Evolutionary conservation across 2,888 invertebrate genomes (phyloP).

Genomic region (Boloria euphrosyne): DNA sequence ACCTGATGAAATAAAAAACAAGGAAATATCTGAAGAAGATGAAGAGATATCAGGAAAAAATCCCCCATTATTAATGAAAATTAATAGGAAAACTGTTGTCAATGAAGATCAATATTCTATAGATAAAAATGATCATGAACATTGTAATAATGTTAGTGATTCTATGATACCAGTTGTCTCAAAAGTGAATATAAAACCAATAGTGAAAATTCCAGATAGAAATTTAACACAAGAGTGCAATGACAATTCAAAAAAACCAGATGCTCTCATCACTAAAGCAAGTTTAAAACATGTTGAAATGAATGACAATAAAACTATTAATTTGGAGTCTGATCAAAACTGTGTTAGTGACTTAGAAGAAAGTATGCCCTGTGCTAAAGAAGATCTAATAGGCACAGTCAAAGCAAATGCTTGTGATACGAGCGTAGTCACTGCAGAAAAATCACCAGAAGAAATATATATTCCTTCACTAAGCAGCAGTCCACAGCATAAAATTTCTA

Average conservation of each 20-base stretch:
- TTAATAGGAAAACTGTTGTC: conserved; percentile 67
- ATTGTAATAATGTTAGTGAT: conserved; percentile 57
- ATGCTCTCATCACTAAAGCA: conserved; percentile 22
- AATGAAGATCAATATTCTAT: conserved; percentile 50
- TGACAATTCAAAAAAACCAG: conserved; percentile 21
- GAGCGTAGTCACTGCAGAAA: conserved; percentile 15
- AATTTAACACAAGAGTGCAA: conserved; percentile 38
- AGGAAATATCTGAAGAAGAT: conserved; percentile 47
- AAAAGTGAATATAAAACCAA: conserved; percentile 66
- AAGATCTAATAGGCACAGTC: conserved; percentile 14
- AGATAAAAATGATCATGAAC: conserved; percentile 48
- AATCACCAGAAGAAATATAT: conserved; percentile 14
- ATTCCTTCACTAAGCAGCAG: conserved; percentile 7
- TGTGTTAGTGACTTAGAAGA: conserved; percentile 27
- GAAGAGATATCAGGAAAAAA: conserved; percentile 59
- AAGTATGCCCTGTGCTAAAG: conserved; percentile 17
- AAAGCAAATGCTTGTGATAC: conserved; percentile 23
- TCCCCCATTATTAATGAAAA: conserved; percentile 75
- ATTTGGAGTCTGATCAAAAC: conserved; percentile 31
- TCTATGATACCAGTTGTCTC: conserved; percentile 49
- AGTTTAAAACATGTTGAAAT: conserved; percentile 16
- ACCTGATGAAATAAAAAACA: conserved; percentile 61
- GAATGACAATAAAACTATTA: conserved; percentile 18
- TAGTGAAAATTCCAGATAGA: conserved; percentile 47
- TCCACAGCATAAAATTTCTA: conserved; percentile 14